phyloP scores from a whole-genome alignment of 2,888 invertebrate genomes.

The Blastobasis lacticolella region DNA sequence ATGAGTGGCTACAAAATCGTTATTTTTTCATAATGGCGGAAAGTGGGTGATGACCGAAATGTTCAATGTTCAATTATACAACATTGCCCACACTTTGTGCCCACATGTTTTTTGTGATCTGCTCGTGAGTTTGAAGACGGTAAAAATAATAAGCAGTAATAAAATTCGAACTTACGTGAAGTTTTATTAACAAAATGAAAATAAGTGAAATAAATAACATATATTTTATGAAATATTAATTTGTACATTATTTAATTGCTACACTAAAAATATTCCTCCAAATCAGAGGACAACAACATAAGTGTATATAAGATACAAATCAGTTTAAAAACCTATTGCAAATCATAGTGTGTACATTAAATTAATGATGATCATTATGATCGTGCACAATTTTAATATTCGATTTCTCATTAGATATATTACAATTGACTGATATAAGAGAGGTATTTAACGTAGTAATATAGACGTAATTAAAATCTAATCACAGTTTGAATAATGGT shows the following conservation, averaged over 20 bases:
- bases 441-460: conserved; percentile 11
- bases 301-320: conserved; percentile 52
- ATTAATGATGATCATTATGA: conserved; percentile 3
- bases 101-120: too few relatives aligned
- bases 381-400: conserved; percentile 10
- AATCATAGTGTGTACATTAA: conserved; percentile 7
- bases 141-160: not conserved
- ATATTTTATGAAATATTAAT: conserved; percentile 67
- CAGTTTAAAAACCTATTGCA: conserved; percentile 25
- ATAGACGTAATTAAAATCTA: conserved; percentile 32
- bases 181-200: conserved; percentile 67
- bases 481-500: conserved; percentile 65
- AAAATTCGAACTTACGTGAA: conserved; percentile 48
- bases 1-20: too few relatives aligned
- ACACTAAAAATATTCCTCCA: conserved; percentile 47
- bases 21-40: too few relatives aligned
- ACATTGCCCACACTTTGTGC: too few relatives aligned
- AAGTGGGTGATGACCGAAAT: too few relatives aligned
- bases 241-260: conserved; percentile 65
- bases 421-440: conserved; percentile 42
- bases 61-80: too few relatives aligned
- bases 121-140: too few relatives aligned
- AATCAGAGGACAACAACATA: conserved; percentile 55
- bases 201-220: conserved; percentile 71
- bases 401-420: conserved; percentile 13